Evolutionary conservation across 2,888 invertebrate species (phyloP), one percentile per base, ranked within the genome.

Genomic region (Caenorhabditis doughertyi): DNA sequence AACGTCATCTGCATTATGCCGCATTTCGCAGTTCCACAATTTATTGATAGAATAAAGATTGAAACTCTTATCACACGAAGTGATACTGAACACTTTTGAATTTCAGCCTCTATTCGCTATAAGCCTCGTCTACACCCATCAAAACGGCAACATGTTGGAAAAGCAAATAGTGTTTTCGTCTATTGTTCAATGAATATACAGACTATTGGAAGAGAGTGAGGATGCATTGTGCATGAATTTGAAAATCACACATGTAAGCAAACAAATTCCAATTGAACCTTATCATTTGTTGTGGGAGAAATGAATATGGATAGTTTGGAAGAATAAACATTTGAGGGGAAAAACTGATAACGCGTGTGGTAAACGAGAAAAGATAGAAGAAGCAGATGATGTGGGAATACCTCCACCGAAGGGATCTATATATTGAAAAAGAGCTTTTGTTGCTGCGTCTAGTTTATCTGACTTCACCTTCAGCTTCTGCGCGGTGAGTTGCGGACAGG

Each of bases 401-500:
- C 23, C 23, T 8, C n/a, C n/a, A n/a, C n/a, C n/a, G n/a, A 23
- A 56, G 32, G 58, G 47, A 47, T 39, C 21, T 35, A 35, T 29
- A 32, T 16, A n/a, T 44, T 47, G 16, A 47, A 13, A 18, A 25
- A 21, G 65, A n/a, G 65, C 23, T 56, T 56, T 21, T 55, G 29
- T 35, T 44, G 23, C 74, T 58, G 49, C 68, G 68, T 58, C 58
- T 58, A 53, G 9, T 9, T 65, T 25, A 23, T 13, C 23, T 13
- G 29, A 44, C 21, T 11, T 21, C 42, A 42, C 21, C 32, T 21
- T 27, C 44, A 44, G 62, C 64, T 29, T 44, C 53, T 65, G 64
- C 42, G 49, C 51, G 60, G 32, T n/a, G 68, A 76, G 67, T 68
- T 68, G 76, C 76, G 68, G 64, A 64, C 55, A 65, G 39, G 53